Evolutionary conservation across 92 coral and sea anemone genomes (phyloP).

Genomic region (Galaxea fascicularis): DNA sequence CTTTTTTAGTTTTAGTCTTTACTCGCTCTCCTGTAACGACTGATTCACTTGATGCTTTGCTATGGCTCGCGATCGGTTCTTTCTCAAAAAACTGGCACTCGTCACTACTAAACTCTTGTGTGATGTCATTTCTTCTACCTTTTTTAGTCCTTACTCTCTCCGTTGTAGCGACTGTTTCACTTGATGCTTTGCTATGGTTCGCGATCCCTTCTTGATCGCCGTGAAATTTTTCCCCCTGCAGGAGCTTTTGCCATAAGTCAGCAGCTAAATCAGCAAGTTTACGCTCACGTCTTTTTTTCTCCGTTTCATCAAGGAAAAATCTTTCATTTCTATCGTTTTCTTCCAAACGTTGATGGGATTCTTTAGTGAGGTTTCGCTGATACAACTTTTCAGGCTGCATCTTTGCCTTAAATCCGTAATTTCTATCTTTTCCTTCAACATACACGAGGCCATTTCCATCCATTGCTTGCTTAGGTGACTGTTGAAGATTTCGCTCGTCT

Average conservation of each 20-base stretch:
- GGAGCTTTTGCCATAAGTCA: conserved; percentile 58
- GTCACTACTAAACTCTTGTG: neutral
- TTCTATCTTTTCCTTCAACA: neutral
- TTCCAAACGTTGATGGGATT: neutral
- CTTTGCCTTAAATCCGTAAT: neutral
- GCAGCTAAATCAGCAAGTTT: conserved; percentile 43
- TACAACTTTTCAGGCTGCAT: neutral
- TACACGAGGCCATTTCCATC: neutral
- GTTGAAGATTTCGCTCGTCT: neutral
- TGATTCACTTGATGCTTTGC: neutral
- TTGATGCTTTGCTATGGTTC: neutral
- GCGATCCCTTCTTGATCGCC: neutral
- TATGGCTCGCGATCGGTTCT: neutral
- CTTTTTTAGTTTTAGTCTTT: too few species aligned
- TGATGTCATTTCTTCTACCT: neutral
- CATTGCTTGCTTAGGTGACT: neutral
- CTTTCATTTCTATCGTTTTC: neutral
- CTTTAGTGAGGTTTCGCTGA: neutral
- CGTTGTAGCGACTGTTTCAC: neutral
- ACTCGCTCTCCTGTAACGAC: neutral
- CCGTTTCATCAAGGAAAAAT: conserved; percentile 11
- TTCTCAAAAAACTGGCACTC: neutral
- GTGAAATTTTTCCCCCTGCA: conserved; percentile 53
- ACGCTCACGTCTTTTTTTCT: conserved; percentile 30
- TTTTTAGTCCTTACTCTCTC: neutral